phyloP scores from a whole-genome alignment of 2,888 invertebrate species.

The Cantharis rustica region DNA sequence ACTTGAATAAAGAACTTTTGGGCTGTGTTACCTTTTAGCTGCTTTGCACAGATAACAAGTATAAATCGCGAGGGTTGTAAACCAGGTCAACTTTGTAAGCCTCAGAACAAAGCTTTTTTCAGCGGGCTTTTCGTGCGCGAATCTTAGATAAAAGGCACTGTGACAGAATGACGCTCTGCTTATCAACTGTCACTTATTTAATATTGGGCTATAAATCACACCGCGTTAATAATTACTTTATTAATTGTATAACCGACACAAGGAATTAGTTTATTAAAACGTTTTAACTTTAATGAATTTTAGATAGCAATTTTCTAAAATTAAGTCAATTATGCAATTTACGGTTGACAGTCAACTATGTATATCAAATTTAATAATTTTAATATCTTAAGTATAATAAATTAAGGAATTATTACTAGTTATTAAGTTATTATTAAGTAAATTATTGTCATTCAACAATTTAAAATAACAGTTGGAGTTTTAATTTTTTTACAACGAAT shows the following conservation, averaged over 20 bases:
- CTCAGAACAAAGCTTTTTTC: constrained; percentile 21
- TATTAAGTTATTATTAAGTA: background rate
- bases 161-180: constrained; percentile 16
- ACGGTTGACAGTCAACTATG: background rate
- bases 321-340: background rate
- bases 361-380: background rate
- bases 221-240: background rate
- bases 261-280: background rate
- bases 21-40: constrained; percentile 16
- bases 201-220: constrained; percentile 9
- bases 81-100: constrained; percentile 24
- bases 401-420: background rate
- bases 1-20: constrained; percentile 1
- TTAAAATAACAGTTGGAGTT: background rate
- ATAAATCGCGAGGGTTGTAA: constrained; percentile 26
- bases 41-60: constrained; percentile 27
- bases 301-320: background rate
- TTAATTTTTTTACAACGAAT: background rate
- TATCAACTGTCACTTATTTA: constrained; percentile 15
- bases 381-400: background rate
- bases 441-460: background rate
- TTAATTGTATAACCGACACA: background rate
- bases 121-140: constrained; percentile 17
- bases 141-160: constrained; percentile 18
- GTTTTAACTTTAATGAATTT: background rate